A percentile compares a stretch with the other conserved stretches of the same genome.
Evolutionary conservation across 2,113 vertebrate genomes (phyloP).

Genomic region (Axis porcinus): DNA sequence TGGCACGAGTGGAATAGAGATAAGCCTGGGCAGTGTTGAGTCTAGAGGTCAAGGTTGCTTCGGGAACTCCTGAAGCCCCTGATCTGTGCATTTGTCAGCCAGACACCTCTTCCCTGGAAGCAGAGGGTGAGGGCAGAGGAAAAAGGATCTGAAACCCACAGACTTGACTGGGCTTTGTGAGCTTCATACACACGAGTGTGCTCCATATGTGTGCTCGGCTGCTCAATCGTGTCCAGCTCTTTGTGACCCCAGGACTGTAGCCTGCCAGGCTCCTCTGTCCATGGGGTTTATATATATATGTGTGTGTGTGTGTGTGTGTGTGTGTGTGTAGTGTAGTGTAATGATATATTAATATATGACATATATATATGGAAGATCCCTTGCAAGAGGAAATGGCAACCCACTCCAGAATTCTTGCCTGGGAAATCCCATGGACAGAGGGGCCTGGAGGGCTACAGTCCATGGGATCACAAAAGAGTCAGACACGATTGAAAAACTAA

Average conservation of each 20-base stretch:
- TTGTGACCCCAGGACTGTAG: background rate
- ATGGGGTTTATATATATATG: background rate
- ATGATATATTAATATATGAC: background rate
- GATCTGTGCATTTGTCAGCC: background rate
- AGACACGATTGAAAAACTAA: background rate
- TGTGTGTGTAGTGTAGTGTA: too few relatives aligned
- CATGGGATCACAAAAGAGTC: background rate
- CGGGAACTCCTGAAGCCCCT: background rate
- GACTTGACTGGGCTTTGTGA: background rate
- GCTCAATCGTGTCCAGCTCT: background rate
- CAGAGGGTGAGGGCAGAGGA: background rate
- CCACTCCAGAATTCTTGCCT: background rate
- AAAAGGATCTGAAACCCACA: background rate
- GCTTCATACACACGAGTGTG: fast-evolving
- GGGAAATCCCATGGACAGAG: background rate
- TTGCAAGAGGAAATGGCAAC: background rate
- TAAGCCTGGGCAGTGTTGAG: background rate
- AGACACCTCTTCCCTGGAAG: background rate
- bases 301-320: too few relatives aligned
- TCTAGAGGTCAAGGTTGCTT: background rate
- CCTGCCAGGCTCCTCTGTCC: background rate
- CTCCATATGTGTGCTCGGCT: background rate
- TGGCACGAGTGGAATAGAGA: background rate
- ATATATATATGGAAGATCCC: background rate
- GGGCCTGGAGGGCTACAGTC: background rate